Conservation (phyloP, 2,797 vertebrate genomes). For the Betta splendens region DNA sequence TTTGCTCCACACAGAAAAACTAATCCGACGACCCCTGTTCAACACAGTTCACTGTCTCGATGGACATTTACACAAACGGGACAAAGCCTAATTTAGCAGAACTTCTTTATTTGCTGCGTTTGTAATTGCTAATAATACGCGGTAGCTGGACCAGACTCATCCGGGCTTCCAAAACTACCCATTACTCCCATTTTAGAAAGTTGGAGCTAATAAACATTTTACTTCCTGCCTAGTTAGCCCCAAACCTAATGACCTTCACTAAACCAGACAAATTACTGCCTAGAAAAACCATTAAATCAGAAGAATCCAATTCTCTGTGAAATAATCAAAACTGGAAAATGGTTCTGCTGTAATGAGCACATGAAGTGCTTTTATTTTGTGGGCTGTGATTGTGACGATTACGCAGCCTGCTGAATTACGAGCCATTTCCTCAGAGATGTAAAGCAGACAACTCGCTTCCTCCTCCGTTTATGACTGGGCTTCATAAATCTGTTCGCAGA, state of each 20-base stretch:
- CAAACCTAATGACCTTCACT: neutral
- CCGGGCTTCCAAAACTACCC: neutral
- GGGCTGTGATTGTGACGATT: constrained; percentile 13
- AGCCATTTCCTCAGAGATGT: constrained; percentile 2
- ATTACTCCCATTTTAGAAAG: constrained; percentile 1
- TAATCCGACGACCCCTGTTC: too few relatives aligned
- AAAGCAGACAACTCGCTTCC: constrained; percentile 7
- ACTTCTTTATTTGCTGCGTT: too few relatives aligned
- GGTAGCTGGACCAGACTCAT: neutral
- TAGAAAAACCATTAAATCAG: constrained; percentile 21
- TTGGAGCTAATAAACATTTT: neutral
- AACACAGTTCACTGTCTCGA: too few relatives aligned
- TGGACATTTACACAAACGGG: too few relatives aligned
- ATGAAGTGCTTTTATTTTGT: constrained; percentile 13
- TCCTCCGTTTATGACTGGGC: neutral
- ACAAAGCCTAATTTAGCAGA: constrained; percentile 6
- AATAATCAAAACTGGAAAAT: constrained; percentile 4
- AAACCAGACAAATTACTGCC: neutral
- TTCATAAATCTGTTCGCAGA: too few relatives aligned
- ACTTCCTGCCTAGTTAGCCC: neutral
- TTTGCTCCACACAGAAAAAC: too few relatives aligned
- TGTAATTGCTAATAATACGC: constrained; percentile 5
- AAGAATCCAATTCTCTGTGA: constrained; percentile 16
- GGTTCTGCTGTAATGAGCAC: constrained; percentile 15
- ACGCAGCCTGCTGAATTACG: neutral